Base-by-base conservation (phyloP, 2,113 vertebrate genomes). In the Chloebia gouldiae region DNA sequence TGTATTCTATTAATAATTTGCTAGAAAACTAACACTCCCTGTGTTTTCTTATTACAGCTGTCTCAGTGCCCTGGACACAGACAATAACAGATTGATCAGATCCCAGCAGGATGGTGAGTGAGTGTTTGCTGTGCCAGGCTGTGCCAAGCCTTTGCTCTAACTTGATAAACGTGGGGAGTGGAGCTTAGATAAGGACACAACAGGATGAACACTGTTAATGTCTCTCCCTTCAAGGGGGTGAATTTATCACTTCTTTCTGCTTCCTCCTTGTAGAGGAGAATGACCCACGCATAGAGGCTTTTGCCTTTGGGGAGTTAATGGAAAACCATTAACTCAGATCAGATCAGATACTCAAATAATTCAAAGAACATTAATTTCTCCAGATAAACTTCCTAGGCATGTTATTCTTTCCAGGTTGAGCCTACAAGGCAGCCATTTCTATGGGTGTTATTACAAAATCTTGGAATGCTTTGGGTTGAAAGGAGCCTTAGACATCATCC, bases 101-200 rank as follows among this genome's bases (percentile, higher is more conserved):
- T 4, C 54, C 3, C 0, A 83, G 80, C 73, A 75, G 15, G 0
- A 96, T 97, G 96, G 97, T 98, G 95, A 97, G 97, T 78, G 69
- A 21, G 73, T 8, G 92, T 63, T 81, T 54, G 33, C 63, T 45
- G 86, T 94, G 12, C 90, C 93, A 13, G 3, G 54, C 75, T 31
- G 92, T 77, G 89, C 85, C 72, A 54, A 15, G 65, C 28, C 5
- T 40, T 51, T 49, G 28, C 88, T 51, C 33, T 17, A 27, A 25
- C 33, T 57, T 80, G 49, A 81, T 76, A 60, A 76, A 56, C 0
- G 2, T 15, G 69, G 69, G 82, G 61, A 42, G 53, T 6, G 73
- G 13, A 57, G 77, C 77, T 72, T 31, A n/a, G 92, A 78, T 86
- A 95, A 86, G 81, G 44, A n/a, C 39, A 28, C n/a, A 75, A 42